These are phyloP conservation scores for Macrophya annulata DNA, from an alignment of 2,888 invertebrate species.

Conservation along the genomic window DNA sequence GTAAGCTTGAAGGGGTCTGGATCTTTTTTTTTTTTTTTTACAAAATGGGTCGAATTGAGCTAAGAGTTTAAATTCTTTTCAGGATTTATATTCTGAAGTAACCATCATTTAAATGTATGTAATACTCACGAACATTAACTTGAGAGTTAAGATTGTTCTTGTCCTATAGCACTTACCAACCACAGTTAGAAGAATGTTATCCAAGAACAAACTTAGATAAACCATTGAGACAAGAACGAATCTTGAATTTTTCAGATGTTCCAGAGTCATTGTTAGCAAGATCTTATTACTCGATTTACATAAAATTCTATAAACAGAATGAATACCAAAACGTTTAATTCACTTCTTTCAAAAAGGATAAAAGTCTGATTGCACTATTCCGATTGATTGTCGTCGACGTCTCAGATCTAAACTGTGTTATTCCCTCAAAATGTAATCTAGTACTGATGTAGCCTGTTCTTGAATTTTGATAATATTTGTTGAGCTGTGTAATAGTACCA, in stretches of 20 bases:
- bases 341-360: neutral
- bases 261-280: constrained; percentile 60
- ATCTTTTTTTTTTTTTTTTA: neutral
- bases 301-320: neutral
- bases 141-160: neutral
- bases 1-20: neutral
- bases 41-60: neutral
- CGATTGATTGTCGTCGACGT: neutral
- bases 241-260: constrained; percentile 70
- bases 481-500: neutral
- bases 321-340: neutral
- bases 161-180: constrained; percentile 85
- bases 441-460: constrained; percentile 58
- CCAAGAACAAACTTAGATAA: constrained; percentile 89
- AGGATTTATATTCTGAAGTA: constrained; percentile 1
- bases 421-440: constrained; percentile 53
- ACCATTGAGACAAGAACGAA: constrained; percentile 82
- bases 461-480: neutral
- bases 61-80: neutral
- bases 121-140: constrained; percentile 23
- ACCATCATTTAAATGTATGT: neutral
- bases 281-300: constrained; percentile 16
- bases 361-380: constrained; percentile 3
- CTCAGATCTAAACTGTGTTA: neutral
- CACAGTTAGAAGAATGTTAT: constrained; percentile 93